Evolutionary conservation across 2,113 vertebrate species (phyloP), one percentile per base, ranked within the genome.

Genomic region (Apteryx owenii): DNA sequence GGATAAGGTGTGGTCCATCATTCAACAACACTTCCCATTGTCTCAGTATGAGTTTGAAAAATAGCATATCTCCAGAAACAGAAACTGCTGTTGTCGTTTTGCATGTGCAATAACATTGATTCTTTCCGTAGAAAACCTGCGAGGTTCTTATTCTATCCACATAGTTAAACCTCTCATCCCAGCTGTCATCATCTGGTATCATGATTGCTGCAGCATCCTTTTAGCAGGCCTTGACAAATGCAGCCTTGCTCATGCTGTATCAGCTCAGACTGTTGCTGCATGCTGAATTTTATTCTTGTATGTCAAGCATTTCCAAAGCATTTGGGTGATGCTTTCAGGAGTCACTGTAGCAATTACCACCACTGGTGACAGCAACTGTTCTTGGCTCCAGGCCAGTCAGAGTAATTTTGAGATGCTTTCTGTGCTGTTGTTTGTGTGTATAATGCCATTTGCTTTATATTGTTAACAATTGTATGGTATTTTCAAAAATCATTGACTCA

Each of bases 171-270:
- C 36, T 90, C 78, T 95, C 54, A 50, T 69, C 61, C 54, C 10
- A 82, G 53, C 83, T 81, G 70, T 93, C 14, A 4, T 93, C 80
- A 76, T 79, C 61, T 92, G 42, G 72, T 61, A 53, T 90, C 1
- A 3, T 62, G 75, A 91, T 83, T 97, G 79, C 85, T 89, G 84
- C 95, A 71, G 81, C 70, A 54, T 91, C 64, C 89, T 95, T 88
- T 96, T 93, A 68, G 91, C 73, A 89, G 66, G 58, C 70, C 22
- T 87, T 87, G 76, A 66, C 77, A 90, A 96, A 79, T 69, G 64
- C 83, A 66, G 51, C 56, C 85, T 86, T 93, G 72, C 54, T 88
- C 50, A 77, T 20, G 33, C 69, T 62, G 29, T 84, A 46, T 73
- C 46, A 61, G 29, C 69, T 90, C 20, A 6, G 69, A 33, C 81